phyloP scores from a whole-genome alignment of 2,797 vertebrate species.

The Mus minutoides region DNA sequence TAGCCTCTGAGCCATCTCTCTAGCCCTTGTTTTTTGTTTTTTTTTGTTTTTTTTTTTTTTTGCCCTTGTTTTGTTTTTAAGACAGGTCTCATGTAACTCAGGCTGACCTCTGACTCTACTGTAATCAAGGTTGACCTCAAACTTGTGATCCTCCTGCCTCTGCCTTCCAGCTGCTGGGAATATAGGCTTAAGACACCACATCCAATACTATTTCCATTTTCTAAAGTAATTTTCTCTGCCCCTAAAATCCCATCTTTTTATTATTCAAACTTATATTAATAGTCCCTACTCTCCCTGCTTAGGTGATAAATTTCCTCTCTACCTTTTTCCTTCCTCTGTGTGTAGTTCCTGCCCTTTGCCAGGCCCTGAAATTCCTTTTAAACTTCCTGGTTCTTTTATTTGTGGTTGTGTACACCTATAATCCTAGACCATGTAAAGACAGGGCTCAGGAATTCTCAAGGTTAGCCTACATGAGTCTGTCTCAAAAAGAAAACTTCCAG shows the following conservation, averaged over 20 bases:
- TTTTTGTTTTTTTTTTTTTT: too few relatives aligned
- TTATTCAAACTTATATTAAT: background rate
- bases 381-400: background rate
- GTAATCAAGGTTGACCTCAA: background rate
- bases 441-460: background rate
- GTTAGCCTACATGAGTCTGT: background rate
- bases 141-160: background rate
- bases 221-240: background rate
- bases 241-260: background rate
- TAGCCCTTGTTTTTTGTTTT: too few relatives aligned
- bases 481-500: background rate
- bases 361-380: background rate
- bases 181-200: background rate
- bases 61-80: background rate
- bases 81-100: background rate
- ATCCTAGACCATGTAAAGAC: background rate
- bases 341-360: background rate
- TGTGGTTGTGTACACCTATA: background rate
- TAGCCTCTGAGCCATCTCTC: too few relatives aligned
- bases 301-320: background rate
- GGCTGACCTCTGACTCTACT: background rate
- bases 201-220: slow-evolving; percentile 13
- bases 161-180: background rate
- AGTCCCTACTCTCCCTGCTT: background rate
- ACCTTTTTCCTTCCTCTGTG: background rate